Conservation (phyloP, 2,113 vertebrate species). For the Prinia subflava region DNA sequence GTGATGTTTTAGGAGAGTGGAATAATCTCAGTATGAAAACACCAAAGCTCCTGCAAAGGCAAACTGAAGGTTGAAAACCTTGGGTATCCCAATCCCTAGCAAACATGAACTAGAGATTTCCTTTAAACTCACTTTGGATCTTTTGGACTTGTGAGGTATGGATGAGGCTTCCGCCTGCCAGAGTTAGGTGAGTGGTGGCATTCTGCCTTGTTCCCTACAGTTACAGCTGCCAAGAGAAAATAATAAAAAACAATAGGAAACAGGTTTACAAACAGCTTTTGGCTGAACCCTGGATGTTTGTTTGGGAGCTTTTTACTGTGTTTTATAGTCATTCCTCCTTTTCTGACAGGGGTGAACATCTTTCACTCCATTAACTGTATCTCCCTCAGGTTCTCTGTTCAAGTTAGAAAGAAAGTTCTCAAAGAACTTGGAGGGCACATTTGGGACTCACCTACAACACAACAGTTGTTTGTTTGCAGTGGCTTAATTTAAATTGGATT, state of each 20-base stretch:
- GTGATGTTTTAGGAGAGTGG: neutral
- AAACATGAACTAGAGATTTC: neutral
- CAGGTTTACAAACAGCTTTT: neutral
- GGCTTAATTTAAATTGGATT: slow-evolving; percentile 51
- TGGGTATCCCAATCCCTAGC: neutral
- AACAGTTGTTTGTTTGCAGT: slow-evolving; percentile 7
- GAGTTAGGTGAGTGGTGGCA: neutral
- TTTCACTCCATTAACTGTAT: neutral
- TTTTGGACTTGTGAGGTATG: neutral
- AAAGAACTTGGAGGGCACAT: slow-evolving; percentile 10
- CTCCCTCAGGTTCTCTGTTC: neutral
- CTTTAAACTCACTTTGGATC: neutral
- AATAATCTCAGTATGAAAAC: neutral
- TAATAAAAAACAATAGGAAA: neutral
- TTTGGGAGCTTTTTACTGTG: neutral
- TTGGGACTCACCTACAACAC: neutral
- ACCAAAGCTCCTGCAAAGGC: neutral
- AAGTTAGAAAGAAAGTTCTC: slow-evolving; percentile 44
- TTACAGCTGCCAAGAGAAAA: slow-evolving; percentile 19
- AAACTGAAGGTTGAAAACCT: neutral
- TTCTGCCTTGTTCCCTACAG: neutral
- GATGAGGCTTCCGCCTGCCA: neutral
- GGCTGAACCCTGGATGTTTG: neutral
- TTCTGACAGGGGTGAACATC: neutral
- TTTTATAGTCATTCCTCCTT: neutral